Base-by-base conservation (phyloP, 2,113 vertebrate species). In the Cyprinodon variegatus region DNA sequence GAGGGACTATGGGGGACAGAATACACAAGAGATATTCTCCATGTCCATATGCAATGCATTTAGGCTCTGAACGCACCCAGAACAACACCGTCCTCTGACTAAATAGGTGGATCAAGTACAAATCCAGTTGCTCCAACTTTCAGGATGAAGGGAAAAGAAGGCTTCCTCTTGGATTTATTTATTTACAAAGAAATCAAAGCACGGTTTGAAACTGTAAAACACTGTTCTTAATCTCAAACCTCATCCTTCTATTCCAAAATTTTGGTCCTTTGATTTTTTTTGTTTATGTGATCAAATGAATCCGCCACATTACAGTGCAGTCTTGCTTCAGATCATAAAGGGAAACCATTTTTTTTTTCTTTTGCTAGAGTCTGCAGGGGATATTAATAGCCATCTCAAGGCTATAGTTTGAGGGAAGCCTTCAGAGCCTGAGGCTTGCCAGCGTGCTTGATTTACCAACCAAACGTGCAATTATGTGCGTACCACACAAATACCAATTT, bases 401-500 rank as follows among this genome's bases (percentile, higher is more conserved):
- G 90, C 92, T 93, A 83, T 93, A 93, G 90, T 95, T 94, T 94
- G 93, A 91, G 92, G 93, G 78, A 86, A 93, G 88, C 88, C 83
- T 86, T 90, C 88, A 90, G 90, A 92, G 91, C 79, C 76, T 38
- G 86, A 78, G 83, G 87, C 90, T 91, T 85, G 90, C 92, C 92
- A 91, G 83, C 88, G 87, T 90, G 89, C 90, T 91, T 92, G 93
- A 94, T 94, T 92, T 92, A 87, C 92, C 92, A 92, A 88, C 87
- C 91, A 88, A 95, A 94, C 93, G 2, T 93, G 86, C 76, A 95
- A 95, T 95, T 95, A 94, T 84, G 91, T 84, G 84, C 78, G 71
- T 85, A 87, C 93, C 77, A 79, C 92, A 89, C 91, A 95, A 94
- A 95, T 95, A 94, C 92, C 89, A 94, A 92, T 95, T 94, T 95